These are phyloP conservation scores for Tretioscincus oriximinensis DNA, from an alignment of 2,113 vertebrate genomes.

Conservation along the genomic window DNA sequence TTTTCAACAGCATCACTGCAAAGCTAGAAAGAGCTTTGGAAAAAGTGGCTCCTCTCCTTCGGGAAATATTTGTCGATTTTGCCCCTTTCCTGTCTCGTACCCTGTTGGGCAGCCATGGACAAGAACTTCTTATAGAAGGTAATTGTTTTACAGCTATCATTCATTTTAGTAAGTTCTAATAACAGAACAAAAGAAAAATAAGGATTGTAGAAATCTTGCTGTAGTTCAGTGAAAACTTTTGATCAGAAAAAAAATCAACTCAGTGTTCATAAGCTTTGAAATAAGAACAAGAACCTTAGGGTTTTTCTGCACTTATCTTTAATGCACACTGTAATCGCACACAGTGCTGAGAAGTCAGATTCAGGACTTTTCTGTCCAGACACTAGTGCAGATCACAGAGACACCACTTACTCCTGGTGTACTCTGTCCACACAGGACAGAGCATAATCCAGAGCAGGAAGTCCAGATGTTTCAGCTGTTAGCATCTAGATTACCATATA, in stretches of 20 bases:
- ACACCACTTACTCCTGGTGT: no score
- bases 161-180: slow-evolving; percentile 33
- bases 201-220: not conserved
- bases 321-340: no score
- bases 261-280: not conserved
- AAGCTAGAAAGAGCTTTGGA: slow-evolving; percentile 96
- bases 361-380: no score
- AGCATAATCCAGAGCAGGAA: no score
- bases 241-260: not conserved
- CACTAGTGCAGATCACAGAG: no score
- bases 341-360: no score
- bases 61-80: slow-evolving; percentile 99
- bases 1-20: slow-evolving; percentile 89
- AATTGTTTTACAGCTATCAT: slow-evolving; percentile 53
- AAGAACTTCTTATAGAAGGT: slow-evolving; percentile 99
- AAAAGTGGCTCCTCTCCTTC: slow-evolving; percentile 93
- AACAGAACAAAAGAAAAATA: not conserved
- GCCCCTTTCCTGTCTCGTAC: slow-evolving; percentile 96
- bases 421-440: no score
- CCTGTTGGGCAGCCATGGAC: slow-evolving; percentile 94
- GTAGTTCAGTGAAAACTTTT: not conserved
- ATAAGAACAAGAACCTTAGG: no score
- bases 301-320: no score
- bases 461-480: no score
- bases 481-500: no score